phyloP scores from a whole-genome alignment of 2,888 invertebrate genomes.

The Lampropteryx suffumata region DNA sequence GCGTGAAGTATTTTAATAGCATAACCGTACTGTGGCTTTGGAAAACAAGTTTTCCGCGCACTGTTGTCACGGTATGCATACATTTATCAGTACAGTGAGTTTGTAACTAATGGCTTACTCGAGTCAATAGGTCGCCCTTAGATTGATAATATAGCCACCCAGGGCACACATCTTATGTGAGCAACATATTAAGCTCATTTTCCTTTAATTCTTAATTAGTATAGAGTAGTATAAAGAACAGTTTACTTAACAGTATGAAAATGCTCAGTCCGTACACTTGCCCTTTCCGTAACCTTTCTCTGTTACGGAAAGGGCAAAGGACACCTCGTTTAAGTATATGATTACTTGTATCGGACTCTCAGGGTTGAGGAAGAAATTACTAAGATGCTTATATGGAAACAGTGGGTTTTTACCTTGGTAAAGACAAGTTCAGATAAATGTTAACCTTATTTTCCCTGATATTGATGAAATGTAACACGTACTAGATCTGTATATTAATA shows the following conservation, averaged over 20 bases:
- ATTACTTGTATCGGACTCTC: conserved; percentile 1
- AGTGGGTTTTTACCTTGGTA: not conserved
- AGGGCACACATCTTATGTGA: no score
- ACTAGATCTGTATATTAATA: no score
- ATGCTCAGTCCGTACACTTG: not conserved
- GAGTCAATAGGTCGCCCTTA: no score
- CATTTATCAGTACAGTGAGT: no score
- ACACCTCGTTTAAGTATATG: conserved; percentile 19
- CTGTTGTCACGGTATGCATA: not conserved
- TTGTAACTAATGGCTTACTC: no score
- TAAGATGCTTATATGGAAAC: conserved; percentile 21
- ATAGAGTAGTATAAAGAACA: no score
- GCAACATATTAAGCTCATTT: no score
- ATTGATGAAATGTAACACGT: no score
- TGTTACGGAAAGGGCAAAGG: conserved; percentile 13
- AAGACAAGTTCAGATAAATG: not conserved
- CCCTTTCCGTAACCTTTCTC: conserved; percentile 28
- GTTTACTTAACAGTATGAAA: no score
- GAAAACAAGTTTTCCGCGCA: conserved; percentile 4
- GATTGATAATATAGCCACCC: no score
- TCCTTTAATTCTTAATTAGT: no score
- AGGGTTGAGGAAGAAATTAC: conserved; percentile 24
- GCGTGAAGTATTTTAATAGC: conserved; percentile 10
- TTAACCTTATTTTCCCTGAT: no score
- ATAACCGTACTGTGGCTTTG: conserved; percentile 3